These are phyloP conservation scores for Distichodus sexfasciatus DNA, from an alignment of 2,797 vertebrate genomes.

Conservation along the genomic window DNA sequence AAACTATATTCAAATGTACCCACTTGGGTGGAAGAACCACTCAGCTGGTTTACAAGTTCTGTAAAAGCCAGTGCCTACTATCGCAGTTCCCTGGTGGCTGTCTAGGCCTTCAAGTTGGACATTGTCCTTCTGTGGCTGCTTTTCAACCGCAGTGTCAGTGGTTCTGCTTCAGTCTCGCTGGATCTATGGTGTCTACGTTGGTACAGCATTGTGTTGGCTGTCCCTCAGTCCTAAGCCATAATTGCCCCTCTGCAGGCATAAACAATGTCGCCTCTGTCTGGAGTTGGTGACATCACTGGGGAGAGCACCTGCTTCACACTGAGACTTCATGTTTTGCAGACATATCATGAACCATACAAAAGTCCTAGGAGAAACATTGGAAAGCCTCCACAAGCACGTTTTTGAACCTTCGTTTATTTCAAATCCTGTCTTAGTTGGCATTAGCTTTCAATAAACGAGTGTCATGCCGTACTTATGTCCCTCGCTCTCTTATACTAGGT, in stretches of 20 bases:
- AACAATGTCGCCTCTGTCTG: conserved; percentile 78
- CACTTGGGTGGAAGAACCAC: background rate
- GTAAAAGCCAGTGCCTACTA: conserved; percentile 16
- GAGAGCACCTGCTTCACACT: conserved; percentile 46
- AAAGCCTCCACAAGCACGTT: conserved; percentile 14
- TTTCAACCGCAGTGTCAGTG: conserved; percentile 54
- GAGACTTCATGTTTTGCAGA: conserved; percentile 47
- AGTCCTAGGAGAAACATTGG: conserved; percentile 37
- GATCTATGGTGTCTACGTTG: conserved; percentile 42
- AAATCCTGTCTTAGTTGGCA: background rate
- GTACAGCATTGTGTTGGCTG: conserved; percentile 63
- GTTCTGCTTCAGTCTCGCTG: conserved; percentile 62
- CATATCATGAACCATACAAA: conserved; percentile 41
- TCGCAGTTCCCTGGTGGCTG: conserved; percentile 52
- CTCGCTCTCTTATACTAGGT: too few species aligned
- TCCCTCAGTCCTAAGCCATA: conserved; percentile 67
- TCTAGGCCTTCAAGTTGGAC: conserved; percentile 66
- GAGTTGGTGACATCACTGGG: conserved; percentile 31
- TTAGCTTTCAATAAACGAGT: too few species aligned
- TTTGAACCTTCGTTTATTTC: conserved; percentile 26
- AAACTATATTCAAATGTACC: conserved; percentile 7
- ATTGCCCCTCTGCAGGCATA: conserved; percentile 74
- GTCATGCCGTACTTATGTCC: too few species aligned
- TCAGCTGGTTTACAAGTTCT: background rate
- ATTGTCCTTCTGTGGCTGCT: conserved; percentile 67